Evolutionary conservation across 2,113 vertebrate genomes (phyloP), one percentile per base, ranked within the genome.

Genomic region (Ophiodon elongatus): DNA sequence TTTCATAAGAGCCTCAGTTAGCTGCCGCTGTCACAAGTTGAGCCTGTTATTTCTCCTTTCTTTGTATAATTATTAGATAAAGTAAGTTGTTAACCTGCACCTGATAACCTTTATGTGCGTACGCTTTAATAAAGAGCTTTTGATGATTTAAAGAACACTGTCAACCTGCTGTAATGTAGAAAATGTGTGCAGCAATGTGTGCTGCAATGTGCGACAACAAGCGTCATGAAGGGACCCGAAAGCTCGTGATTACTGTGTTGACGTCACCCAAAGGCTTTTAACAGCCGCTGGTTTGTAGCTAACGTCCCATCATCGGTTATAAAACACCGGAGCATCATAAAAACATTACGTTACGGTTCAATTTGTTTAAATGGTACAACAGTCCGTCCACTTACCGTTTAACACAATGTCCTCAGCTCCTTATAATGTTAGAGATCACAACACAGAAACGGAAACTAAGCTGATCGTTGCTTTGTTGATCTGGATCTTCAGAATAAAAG

Each of bases 381-480:
- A 6, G n/a, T 10, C 11, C 0, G 8, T 25, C 6, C 13, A 14
- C 66, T 27, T 29, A 81, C 73, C 77, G 54, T 13, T 8, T 2
- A 17, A 9, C 4, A 21, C 0, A 0, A 35, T 2, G 43, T 27
- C 54, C 7, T 6, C 64, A 0, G 1, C 5, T 29, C 4, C 4
- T 21, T 17, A 17, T 0, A 1, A 4, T 13, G 1, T 2, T 21
- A 10, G 5, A 23, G 19, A 33, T 57, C 1, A 9, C 29, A n/a
- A 2, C 31, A 13, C 15, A 59, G 6, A 59, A 3, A 9, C 10
- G 47, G 17, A 71, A 41, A 37, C 1, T 54, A 39, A 70, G 39
- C 82, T 82, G 84, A 82, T 50, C 1, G 8, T 2, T 64, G 35
- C 54, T 45, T 0, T 2, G 25, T 27, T 29, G 0, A 59, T 6